Percentiles rank a stretch among this genome's conserved stretches.
phyloP scores from a whole-genome alignment of 2,113 vertebrate genomes.

The Sus scrofa region DNA sequence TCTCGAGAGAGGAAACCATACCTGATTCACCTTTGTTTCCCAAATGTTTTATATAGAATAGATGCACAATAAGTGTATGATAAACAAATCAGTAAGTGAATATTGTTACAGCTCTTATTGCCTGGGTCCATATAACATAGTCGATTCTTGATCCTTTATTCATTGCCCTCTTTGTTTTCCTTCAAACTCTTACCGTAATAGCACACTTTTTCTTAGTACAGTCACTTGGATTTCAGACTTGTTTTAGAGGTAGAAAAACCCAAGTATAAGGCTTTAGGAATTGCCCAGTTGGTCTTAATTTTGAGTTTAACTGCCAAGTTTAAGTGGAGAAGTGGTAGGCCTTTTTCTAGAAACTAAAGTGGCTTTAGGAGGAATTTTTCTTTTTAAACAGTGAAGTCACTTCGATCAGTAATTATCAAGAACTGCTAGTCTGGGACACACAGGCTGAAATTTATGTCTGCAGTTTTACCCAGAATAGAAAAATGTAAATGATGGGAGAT shows the following conservation, averaged over 20 bases:
- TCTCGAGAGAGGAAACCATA: not conserved
- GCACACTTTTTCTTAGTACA: constrained; percentile 8
- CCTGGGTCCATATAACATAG: not conserved
- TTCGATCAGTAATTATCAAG: not conserved
- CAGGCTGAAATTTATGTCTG: not conserved
- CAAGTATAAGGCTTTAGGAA: not conserved
- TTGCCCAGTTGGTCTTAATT: not conserved
- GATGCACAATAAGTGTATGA: not conserved
- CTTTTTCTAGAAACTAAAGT: constrained; percentile 1
- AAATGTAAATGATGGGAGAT: not conserved
- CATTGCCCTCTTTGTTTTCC: not conserved
- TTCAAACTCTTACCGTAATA: not conserved
- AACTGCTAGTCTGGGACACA: not conserved
- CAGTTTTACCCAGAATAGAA: not conserved
- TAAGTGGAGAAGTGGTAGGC: not conserved
- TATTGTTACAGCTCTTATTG: not conserved
- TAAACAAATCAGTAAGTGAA: not conserved
- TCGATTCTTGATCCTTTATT: not conserved
- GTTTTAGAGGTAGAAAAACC: not conserved
- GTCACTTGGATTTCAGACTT: constrained; percentile 39
- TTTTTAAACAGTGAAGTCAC: not conserved
- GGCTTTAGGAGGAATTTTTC: not conserved
- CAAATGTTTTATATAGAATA: not conserved
- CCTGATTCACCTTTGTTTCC: not conserved
- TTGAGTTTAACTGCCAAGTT: not conserved